phyloP scores from a whole-genome alignment of 2,797 vertebrate species.

The Melanotaenia nigrans region DNA sequence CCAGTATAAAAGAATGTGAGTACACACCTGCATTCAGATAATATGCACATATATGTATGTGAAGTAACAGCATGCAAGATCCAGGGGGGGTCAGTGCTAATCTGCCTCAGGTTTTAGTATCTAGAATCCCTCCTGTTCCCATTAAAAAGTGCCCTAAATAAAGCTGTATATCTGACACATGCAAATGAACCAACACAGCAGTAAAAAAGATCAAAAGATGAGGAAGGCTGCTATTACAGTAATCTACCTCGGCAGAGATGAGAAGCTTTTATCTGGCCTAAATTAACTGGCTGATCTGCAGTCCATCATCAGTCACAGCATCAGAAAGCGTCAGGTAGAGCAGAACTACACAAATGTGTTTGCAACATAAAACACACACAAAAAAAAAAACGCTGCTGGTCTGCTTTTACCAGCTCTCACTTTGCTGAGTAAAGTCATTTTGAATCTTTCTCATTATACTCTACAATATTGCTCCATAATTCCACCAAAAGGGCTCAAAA shows the following conservation, averaged over 20 bases:
- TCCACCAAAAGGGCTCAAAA: constrained; percentile 8
- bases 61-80: constrained; percentile 61
- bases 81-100: constrained; percentile 77
- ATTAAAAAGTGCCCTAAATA: constrained; percentile 81
- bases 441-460: constrained; percentile 58
- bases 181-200: constrained; percentile 82
- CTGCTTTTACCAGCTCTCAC: constrained; percentile 62
- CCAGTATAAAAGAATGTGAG: constrained; percentile 12
- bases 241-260: constrained; percentile 80
- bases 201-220: constrained; percentile 83
- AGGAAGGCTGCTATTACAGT: constrained; percentile 78
- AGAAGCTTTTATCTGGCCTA: constrained; percentile 80
- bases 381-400: constrained; percentile 59
- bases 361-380: constrained; percentile 69
- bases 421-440: constrained; percentile 61
- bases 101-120: constrained; percentile 78
- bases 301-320: constrained; percentile 74
- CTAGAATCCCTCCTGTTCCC: constrained; percentile 76
- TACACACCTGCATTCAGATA: constrained; percentile 48
- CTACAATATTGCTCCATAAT: constrained; percentile 27
- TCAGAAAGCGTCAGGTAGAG: constrained; percentile 73
- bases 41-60: constrained; percentile 51
- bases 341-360: constrained; percentile 59
- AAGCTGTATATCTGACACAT: constrained; percentile 83
- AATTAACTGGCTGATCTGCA: constrained; percentile 79